Base-by-base conservation (phyloP, 2,113 vertebrate genomes). In the Regulus satrapa region DNA sequence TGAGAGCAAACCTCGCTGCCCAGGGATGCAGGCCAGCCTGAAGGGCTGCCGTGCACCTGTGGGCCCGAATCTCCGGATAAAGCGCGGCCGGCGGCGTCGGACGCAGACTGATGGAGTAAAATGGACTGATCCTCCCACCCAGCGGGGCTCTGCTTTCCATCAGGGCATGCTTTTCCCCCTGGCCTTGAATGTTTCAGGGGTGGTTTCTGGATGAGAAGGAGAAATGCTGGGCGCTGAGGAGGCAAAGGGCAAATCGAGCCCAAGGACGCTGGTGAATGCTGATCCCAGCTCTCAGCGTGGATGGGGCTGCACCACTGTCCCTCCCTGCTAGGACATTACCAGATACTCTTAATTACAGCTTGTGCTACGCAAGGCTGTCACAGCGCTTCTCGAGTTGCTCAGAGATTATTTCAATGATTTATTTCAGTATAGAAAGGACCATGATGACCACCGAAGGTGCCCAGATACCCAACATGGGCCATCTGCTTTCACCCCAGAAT, bases 61-160 rank as follows among this genome's bases (percentile, higher is more conserved):
- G n/a, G n/a, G n/a, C n/a, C n/a, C n/a, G n/a, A n/a, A n/a, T n/a
- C n/a, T n/a, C n/a, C n/a, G n/a, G n/a, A n/a, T n/a, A n/a, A n/a
- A n/a, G n/a, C n/a, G n/a, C n/a, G n/a, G n/a, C n/a, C n/a, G n/a
- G n/a, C n/a, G n/a, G n/a, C n/a, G 75, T 88, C 81, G 89, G 80
- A 66, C 29, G 36, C 1, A 29, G 63, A 23, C 32, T 93, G 90
- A 92, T 58, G 85, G 82, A 80, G 85, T n/a, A 62, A 89, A 94
- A 93, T 40, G 32, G 10, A 62, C 81, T 46, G 82, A 95, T 88
- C 75, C 34, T 85, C 74, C 91, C 46, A 24, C 40, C 93, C 92
- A 85, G n/a, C 23, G 5, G 19, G 66, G 49, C 66, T 95, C 95
- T 95, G 92, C 89, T 95, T 94, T 82, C 92, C 67, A 78, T 69